Percentiles rank a stretch among this genome's conserved stretches.
Evolutionary conservation across 1,140 invertebrate genomes (phyloP).

Genomic region (Oreohelix idahoensis): DNA sequence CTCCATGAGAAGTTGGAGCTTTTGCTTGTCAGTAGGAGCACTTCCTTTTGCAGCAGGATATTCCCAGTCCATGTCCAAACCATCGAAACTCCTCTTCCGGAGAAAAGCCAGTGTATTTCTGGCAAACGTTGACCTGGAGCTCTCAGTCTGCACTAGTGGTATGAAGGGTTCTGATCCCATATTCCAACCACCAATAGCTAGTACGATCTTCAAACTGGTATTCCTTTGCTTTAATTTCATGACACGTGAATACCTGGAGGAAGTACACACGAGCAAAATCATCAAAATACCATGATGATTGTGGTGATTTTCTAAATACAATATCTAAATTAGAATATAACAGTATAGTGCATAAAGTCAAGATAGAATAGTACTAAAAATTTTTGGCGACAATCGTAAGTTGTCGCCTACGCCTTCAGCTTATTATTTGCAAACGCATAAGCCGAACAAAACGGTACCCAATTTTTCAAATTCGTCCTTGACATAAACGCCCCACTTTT

Average conservation of each 20-base stretch:
- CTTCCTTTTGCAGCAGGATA: background rate
- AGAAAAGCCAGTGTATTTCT: constrained; percentile 84
- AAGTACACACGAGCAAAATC: too few relatives aligned
- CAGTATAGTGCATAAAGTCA: too few relatives aligned
- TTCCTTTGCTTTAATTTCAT: constrained; percentile 54
- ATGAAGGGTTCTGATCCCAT: constrained; percentile 86
- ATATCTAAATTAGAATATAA: too few relatives aligned
- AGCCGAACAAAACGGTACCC: too few relatives aligned
- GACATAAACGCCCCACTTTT: too few relatives aligned
- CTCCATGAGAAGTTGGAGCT: background rate
- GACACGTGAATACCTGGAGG: constrained; percentile 37
- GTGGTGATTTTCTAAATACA: too few relatives aligned
- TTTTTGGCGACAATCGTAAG: too few relatives aligned
- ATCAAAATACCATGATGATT: too few relatives aligned
- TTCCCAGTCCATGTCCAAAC: constrained; percentile 20
- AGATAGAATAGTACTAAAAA: too few relatives aligned
- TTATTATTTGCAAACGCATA: too few relatives aligned
- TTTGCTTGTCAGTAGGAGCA: background rate
- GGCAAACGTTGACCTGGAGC: constrained; percentile 50
- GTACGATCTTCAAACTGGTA: constrained; percentile 89
- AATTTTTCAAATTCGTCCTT: too few relatives aligned
- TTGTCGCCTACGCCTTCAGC: too few relatives aligned
- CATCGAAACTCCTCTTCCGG: constrained; percentile 72
- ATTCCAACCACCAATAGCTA: constrained; percentile 96
- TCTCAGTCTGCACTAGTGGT: constrained; percentile 48